Evolutionary conservation across 2,888 invertebrate genomes (phyloP), one percentile per base, ranked within the genome.

Genomic region (Melanophora roralis): DNA sequence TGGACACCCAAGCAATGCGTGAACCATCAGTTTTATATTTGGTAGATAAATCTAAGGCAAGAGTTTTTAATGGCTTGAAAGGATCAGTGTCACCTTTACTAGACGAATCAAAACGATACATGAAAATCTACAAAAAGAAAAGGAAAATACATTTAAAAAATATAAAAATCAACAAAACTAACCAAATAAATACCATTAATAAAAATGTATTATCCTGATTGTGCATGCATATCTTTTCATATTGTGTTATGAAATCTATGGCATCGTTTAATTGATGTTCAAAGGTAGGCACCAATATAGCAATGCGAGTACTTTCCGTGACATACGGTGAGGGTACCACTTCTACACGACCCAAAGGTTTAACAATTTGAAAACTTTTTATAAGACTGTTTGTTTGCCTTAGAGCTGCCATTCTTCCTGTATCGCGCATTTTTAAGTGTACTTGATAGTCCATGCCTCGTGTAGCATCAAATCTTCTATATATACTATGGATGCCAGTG

Each of bases 241-340:
- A 97, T 73, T 93, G 92, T 36, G 92, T 91, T 65, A 98, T 91
- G 89, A 97, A 96, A 32, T 91, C 91, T 21, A 92, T 87, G 3
- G 93, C 93, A 64, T 93, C 92, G 1, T 90, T 88, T 23, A 91
- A 90, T 84, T 92, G 91, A 72, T 89, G 88, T 85, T 92, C 91
- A 86, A 92, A 92, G 3, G 95, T 91, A 0, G 95, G 94, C 81
- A 98, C 89, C 83, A 98, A 89, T 82, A 98, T 91, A 74, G 94
- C 93, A 4, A 98, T 92, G 82, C 96, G 92, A 6, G 95, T 94
- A 89, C 95, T 96, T 92, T 99, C 98, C 0, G 98, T 98, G 1
- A 98, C 98, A 90, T 98, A 98, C 0, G 98, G 98, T 88, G 97
- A 96, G 1, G 96, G 94, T 43, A 98, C 93, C 76, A 98, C 93